Conservation (phyloP, 2,113 vertebrate genomes). For the Asarcornis scutulata region DNA sequence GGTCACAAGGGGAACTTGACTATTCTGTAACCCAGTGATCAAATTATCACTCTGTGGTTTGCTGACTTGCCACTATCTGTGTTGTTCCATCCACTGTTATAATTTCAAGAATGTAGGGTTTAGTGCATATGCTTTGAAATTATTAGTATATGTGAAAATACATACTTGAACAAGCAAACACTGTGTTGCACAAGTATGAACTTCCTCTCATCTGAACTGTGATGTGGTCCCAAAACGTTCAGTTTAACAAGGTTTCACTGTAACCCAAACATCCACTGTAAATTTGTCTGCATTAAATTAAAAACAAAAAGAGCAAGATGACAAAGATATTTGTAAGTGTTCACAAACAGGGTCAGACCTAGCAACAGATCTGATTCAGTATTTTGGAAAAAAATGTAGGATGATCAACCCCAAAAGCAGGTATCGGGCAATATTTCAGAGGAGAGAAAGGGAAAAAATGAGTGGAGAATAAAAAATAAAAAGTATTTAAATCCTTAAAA, state of each 20-base stretch:
- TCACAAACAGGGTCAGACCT: background rate
- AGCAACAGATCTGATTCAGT: background rate
- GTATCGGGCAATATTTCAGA: background rate
- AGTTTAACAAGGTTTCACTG: background rate
- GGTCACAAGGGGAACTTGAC: background rate
- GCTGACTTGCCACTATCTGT: background rate
- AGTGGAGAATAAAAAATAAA: background rate
- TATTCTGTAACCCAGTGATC: background rate
- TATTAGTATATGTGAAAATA: background rate
- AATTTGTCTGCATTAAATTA: background rate
- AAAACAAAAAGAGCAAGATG: background rate
- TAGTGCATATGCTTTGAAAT: background rate
- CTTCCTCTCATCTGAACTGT: constrained; percentile 11
- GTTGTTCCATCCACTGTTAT: background rate
- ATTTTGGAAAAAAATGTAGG: background rate
- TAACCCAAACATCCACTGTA: background rate
- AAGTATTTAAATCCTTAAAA: background rate
- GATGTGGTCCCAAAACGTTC: background rate
- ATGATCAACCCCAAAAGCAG: background rate
- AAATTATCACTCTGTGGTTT: constrained; percentile 31
- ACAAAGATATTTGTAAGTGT: background rate
- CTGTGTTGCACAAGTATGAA: background rate
- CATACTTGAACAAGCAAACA: background rate
- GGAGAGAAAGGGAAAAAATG: background rate
- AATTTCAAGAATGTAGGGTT: background rate